A percentile compares a stretch with the other conserved stretches of the same genome.
phyloP scores from a whole-genome alignment of 2,113 vertebrate genomes.

The Amphiprion ocellaris region DNA sequence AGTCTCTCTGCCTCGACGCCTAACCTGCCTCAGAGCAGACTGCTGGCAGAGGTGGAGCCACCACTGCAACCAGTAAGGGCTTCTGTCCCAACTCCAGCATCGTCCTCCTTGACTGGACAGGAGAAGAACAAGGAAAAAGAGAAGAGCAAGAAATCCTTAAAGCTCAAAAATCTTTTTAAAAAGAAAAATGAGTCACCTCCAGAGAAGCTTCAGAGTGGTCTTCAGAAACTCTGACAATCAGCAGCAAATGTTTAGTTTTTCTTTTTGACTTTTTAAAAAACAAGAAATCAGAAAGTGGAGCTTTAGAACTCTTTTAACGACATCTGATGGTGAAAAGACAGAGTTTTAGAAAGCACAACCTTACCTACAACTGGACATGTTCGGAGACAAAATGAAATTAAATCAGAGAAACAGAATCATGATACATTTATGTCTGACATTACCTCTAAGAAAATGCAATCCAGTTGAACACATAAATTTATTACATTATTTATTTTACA shows the following conservation, averaged over 20 bases:
- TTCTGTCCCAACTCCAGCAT: constrained; percentile 52
- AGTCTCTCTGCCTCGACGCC: constrained; percentile 60
- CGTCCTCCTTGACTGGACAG: constrained; percentile 81
- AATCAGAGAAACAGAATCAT: background rate
- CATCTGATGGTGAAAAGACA: background rate
- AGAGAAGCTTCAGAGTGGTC: constrained; percentile 73
- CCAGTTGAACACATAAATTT: background rate
- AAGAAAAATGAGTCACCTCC: constrained; percentile 85
- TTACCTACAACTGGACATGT: background rate
- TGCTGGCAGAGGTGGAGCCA: constrained; percentile 44
- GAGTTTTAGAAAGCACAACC: background rate
- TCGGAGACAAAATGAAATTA: background rate
- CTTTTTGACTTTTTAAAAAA: constrained; percentile 27
- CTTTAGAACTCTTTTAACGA: constrained; percentile 2
- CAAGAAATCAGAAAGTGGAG: constrained; percentile 8
- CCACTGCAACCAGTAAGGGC: constrained; percentile 24
- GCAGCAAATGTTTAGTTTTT: background rate
- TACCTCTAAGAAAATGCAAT: background rate
- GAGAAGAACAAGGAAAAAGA: constrained; percentile 84
- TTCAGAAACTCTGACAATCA: constrained; percentile 76
- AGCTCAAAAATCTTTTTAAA: constrained; percentile 96
- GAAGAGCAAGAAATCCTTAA: constrained; percentile 92
- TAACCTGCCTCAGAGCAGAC: constrained; percentile 62
- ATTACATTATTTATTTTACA: constrained; percentile 25
- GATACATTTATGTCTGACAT: background rate